phyloP scores from a whole-genome alignment of 2,113 vertebrate species.

The Ophiodon elongatus region DNA sequence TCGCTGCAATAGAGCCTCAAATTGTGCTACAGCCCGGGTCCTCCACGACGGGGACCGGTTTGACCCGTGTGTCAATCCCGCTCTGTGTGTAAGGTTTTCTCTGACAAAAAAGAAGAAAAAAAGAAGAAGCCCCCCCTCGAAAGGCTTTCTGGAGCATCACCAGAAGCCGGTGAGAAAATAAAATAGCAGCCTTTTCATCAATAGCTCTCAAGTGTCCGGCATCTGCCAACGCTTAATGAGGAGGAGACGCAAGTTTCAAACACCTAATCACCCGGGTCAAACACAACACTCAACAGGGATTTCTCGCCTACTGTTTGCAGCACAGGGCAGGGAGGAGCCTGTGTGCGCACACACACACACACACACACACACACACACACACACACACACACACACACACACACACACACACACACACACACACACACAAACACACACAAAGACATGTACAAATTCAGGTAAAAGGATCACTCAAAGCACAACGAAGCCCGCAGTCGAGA shows the following conservation, averaged over 20 bases:
- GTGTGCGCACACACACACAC: background rate
- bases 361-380: background rate
- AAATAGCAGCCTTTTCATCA: constrained; percentile 47
- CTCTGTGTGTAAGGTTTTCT: constrained; percentile 5
- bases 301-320: constrained; percentile 7
- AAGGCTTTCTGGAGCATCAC: constrained; percentile 19
- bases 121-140: background rate
- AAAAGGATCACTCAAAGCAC: constrained; percentile 41
- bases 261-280: constrained; percentile 38
- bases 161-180: constrained; percentile 15
- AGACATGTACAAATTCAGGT: constrained; percentile 1
- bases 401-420: background rate
- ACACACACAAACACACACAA: no score
- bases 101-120: constrained; percentile 13
- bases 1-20: background rate
- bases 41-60: constrained; percentile 17
- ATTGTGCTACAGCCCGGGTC: background rate
- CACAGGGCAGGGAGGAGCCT: constrained; percentile 3
- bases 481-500: background rate
- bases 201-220: constrained; percentile 29
- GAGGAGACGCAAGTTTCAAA: constrained; percentile 52
- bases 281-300: constrained; percentile 35
- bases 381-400: background rate
- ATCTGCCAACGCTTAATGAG: constrained; percentile 51
- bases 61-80: background rate